Percentiles rank a stretch among this genome's conserved stretches.
phyloP scores from a whole-genome alignment of 2,888 invertebrate species.

The Ashinkailepas kermadecensis region DNA sequence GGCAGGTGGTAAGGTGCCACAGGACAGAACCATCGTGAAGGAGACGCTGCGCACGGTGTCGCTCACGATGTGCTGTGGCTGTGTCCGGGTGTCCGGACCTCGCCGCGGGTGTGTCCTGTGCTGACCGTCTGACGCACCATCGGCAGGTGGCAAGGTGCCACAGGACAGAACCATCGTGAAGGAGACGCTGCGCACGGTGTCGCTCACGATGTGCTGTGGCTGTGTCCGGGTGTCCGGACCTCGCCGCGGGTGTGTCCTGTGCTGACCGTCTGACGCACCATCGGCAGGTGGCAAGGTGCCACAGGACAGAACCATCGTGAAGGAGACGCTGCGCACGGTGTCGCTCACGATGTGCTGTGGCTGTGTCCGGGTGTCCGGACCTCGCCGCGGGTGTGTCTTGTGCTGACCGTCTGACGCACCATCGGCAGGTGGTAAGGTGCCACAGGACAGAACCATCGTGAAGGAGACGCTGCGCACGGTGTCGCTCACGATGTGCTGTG shows the following conservation, averaged over 20 bases:
- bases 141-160: slow-evolving; percentile 73
- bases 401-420: neutral
- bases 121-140: neutral
- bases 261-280: neutral
- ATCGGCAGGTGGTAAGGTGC: slow-evolving; percentile 68
- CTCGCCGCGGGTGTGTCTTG: too few relatives aligned
- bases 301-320: slow-evolving; percentile 86
- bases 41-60: slow-evolving; percentile 72
- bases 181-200: slow-evolving; percentile 68
- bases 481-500: slow-evolving; percentile 78
- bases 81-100: too few relatives aligned
- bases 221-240: too few relatives aligned
- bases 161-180: slow-evolving; percentile 89
- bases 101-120: too few relatives aligned
- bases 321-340: slow-evolving; percentile 67
- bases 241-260: too few relatives aligned
- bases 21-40: slow-evolving; percentile 85
- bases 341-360: slow-evolving; percentile 78
- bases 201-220: slow-evolving; percentile 74
- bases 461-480: slow-evolving; percentile 69
- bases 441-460: slow-evolving; percentile 89
- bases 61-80: slow-evolving; percentile 70
- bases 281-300: slow-evolving; percentile 73
- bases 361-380: too few relatives aligned
- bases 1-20: slow-evolving; percentile 78